Conservation (phyloP, 2,888 invertebrate species). For the Drosophila monieri region DNA sequence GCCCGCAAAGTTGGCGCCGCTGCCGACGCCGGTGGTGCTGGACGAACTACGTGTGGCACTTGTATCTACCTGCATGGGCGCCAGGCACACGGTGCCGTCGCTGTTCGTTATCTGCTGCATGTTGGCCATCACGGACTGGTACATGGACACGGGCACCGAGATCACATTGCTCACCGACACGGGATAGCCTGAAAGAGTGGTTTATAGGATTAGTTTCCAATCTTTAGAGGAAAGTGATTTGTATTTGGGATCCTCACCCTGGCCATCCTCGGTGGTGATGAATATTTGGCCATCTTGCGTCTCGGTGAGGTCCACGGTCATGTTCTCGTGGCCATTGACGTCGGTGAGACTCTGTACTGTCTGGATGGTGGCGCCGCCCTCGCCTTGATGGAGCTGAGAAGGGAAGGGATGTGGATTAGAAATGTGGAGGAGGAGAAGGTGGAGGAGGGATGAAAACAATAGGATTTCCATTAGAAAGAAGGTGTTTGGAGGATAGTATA, state of each 20-base stretch:
- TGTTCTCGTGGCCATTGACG: constrained; percentile 90
- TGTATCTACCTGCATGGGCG: constrained; percentile 91
- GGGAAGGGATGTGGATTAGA: neutral
- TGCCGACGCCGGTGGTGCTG: constrained; percentile 42
- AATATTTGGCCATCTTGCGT: constrained; percentile 98
- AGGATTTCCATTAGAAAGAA: too few species aligned
- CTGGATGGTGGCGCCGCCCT: constrained; percentile 86
- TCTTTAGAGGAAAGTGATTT: neutral
- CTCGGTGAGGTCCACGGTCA: constrained; percentile 96
- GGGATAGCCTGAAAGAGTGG: constrained; percentile 84
- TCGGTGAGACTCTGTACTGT: constrained; percentile 89
- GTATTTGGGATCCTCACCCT: constrained; percentile 86
- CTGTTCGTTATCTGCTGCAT: constrained; percentile 90
- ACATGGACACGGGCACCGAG: constrained; percentile 98
- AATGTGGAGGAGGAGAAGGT: too few species aligned
- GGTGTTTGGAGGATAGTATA: too few species aligned
- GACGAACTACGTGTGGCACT: constrained; percentile 15
- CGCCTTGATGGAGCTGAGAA: constrained; percentile 88
- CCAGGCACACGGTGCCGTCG: constrained; percentile 93
- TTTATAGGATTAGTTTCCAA: too few species aligned
- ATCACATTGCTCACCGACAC: constrained; percentile 96
- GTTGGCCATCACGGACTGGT: constrained; percentile 97
- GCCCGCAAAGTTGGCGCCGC: constrained; percentile 32
- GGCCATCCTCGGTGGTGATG: constrained; percentile 97
- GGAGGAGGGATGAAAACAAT: too few species aligned